These are phyloP conservation scores for Opisthocomus hoazin DNA, from an alignment of 2,113 vertebrate species.

Conservation along the genomic window DNA sequence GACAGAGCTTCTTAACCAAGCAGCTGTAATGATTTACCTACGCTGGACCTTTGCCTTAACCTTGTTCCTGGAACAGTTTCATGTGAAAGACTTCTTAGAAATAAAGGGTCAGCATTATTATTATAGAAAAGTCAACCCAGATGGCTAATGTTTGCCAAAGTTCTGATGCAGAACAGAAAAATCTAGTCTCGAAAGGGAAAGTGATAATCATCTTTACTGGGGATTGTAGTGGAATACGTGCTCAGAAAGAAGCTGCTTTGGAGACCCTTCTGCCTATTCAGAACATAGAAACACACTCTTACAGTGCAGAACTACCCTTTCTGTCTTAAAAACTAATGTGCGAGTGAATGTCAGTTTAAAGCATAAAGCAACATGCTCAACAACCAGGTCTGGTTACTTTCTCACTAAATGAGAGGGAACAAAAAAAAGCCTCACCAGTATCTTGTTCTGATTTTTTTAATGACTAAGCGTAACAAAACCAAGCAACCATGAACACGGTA, in stretches of 20 bases:
- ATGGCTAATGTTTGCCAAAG: neutral
- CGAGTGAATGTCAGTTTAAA: neutral
- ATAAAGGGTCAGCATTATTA: neutral
- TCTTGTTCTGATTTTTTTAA: constrained; percentile 14
- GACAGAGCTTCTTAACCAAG: neutral
- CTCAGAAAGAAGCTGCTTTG: neutral
- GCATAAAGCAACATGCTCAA: neutral
- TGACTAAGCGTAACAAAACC: constrained; percentile 8
- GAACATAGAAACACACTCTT: neutral
- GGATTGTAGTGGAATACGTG: neutral
- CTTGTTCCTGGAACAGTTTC: neutral
- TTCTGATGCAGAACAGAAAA: neutral
- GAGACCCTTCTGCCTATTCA: neutral
- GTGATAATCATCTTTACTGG: neutral
- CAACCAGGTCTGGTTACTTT: neutral
- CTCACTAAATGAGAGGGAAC: neutral
- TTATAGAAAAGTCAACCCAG: neutral
- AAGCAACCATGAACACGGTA: neutral
- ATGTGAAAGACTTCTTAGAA: neutral
- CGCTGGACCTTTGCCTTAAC: neutral
- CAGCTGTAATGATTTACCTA: neutral
- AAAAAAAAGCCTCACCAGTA: neutral
- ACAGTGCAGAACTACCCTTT: neutral
- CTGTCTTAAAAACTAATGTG: neutral
- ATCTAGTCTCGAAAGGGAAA: neutral